Base-by-base conservation (phyloP, 2,797 vertebrate genomes). In the Varecia variegata region DNA sequence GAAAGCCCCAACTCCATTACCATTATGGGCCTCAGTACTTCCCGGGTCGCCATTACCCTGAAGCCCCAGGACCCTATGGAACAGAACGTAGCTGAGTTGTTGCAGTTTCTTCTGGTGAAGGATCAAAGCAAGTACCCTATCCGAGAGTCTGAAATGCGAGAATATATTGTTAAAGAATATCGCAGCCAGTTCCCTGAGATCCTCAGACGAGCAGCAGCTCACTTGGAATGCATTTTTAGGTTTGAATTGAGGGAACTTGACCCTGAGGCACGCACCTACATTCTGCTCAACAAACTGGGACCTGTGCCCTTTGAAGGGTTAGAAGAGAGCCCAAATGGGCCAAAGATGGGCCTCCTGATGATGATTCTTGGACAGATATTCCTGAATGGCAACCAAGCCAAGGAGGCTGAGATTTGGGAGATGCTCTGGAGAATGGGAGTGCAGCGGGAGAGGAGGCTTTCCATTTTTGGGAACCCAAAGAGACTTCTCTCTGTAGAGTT, bases 91-190 rank as follows among this genome's bases (percentile, higher is more conserved):
- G 95, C 95, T 21, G 95, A 96, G 52, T 17, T 96, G 95, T 38
- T 96, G 60, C 95, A 96, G 88, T 96, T 96, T 74, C 67, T 96
- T 35, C 92, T 96, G 43, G 82, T 96, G 68, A 96, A 96, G 88
- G 95, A 96, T 91, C 95, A 96, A 70, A 94, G 82, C 92, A 96
- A 96, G 83, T 96, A 94, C 52, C 92, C 95, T 20, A 96, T 96
- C 38, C 62, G 84, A 23, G 92, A 94, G 81, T 96, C 92, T 45
- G 95, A 96, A 70, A 96, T 96, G 95, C 62, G 82, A 11, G n/a
- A 94, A 38, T 87, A 77, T 67, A 62, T 96, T 77, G 92, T 17
- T 76, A 82, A 77, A 94, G 95, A 96, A 62, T 96, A 94, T 62
- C 88, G 83, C 60, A 76, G 11, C 76, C 95, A 96, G 70, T 96